A percentile compares a stretch with the other conserved stretches of the same genome.
Evolutionary conservation across 2,888 invertebrate genomes (phyloP).

Genomic region (Sinhomidia bicolor): DNA sequence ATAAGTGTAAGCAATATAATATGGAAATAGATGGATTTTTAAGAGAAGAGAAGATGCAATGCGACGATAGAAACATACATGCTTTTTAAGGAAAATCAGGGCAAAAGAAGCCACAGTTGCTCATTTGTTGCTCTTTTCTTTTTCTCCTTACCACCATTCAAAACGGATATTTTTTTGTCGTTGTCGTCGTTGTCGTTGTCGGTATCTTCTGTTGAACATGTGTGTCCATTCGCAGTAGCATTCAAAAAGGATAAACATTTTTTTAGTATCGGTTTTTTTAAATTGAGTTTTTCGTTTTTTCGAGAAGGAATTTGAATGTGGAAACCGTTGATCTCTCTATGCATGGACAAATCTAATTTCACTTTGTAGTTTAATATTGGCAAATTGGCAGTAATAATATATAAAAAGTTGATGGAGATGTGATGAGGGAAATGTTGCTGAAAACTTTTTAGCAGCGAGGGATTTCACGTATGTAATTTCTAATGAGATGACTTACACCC

Average conservation of each 20-base stretch:
- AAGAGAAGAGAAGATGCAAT: too few relatives aligned
- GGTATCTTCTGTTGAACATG: neutral
- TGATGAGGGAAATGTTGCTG: neutral
- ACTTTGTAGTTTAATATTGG: neutral
- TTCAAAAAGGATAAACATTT: too few relatives aligned
- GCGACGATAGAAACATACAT: too few relatives aligned
- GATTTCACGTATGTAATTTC: slow-evolving; percentile 2
- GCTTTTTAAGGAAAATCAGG: slow-evolving; percentile 12
- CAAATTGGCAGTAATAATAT: neutral
- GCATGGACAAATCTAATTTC: slow-evolving; percentile 8
- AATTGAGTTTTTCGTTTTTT: too few relatives aligned
- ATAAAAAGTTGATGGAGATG: neutral
- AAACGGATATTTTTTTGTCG: neutral
- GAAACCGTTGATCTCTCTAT: too few relatives aligned
- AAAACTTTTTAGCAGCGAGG: neutral
- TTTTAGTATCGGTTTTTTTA: too few relatives aligned
- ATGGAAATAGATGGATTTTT: too few relatives aligned
- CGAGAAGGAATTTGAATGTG: too few relatives aligned
- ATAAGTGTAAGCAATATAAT: too few relatives aligned
- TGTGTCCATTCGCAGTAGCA: too few relatives aligned
- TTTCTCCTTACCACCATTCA: neutral
- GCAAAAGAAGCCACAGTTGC: slow-evolving; percentile 27
- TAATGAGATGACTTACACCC: slow-evolving; percentile 29
- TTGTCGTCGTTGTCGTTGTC: neutral
- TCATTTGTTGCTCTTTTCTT: slow-evolving; percentile 26